A percentile compares a stretch with the other conserved stretches of the same genome.
Evolutionary conservation across 1,140 invertebrate species (phyloP).

Genomic region (Diploscapter pachys): DNA sequence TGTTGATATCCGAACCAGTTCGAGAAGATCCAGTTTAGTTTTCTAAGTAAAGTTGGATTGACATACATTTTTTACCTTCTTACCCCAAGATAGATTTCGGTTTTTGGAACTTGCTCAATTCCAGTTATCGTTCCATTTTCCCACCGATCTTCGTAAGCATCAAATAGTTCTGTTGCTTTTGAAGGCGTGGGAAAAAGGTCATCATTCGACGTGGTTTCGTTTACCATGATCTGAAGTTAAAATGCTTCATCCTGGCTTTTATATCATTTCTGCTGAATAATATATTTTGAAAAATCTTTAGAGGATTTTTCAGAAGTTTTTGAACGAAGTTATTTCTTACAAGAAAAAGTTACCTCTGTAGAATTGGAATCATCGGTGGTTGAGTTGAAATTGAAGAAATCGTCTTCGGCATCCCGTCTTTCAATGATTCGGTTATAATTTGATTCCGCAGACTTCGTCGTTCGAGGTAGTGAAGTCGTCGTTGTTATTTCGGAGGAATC

Average conservation of each 20-base stretch:
- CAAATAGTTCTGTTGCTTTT: not conserved
- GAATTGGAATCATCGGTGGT: no score
- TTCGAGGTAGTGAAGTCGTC: no score
- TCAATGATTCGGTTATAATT: no score
- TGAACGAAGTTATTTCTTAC: no score
- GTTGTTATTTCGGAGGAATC: no score
- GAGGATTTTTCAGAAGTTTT: no score
- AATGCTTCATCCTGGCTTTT: not conserved
- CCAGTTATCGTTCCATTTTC: not conserved
- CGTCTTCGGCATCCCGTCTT: no score
- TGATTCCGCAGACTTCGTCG: no score
- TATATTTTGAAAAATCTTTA: not conserved
- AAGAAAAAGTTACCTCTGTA: no score
- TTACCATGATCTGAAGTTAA: conserved; percentile 2
- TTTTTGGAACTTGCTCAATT: conserved; percentile 25
- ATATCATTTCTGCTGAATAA: not conserved
- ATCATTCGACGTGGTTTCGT: not conserved
- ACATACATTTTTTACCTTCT: not conserved
- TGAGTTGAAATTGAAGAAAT: no score
- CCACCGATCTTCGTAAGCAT: conserved; percentile 4
- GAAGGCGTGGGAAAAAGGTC: not conserved
- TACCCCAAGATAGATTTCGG: conserved; percentile 10
- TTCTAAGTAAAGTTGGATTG: conserved; percentile 8
- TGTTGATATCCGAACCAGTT: conserved; percentile 48
- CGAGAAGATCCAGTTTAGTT: conserved; percentile 45